Base-by-base conservation (phyloP, 2,888 invertebrate species). In the Clepsis dumicolana region DNA sequence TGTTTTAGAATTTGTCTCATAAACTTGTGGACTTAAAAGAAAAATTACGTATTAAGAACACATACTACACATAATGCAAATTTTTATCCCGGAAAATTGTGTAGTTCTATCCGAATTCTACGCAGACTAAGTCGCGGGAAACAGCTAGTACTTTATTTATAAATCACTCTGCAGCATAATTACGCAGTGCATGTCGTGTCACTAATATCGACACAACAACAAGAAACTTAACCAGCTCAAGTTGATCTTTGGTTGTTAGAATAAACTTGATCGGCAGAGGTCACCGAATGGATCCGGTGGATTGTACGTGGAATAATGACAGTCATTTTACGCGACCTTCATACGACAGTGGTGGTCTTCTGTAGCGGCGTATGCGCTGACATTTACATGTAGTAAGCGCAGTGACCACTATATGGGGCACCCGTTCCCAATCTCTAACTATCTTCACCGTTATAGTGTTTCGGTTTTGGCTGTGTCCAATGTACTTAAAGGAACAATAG, bases 301-400 rank as follows among this genome's bases (percentile, higher is more conserved):
- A 64, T 52, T 78, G 79, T 80, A 21, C 70, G 70, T 65, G 74
- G 72, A 70, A 75, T 87, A 89, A 89, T 88, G 78, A 76, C 79
- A 66, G 86, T 81, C 79, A 89, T 90, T n/a, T n/a, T 86, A 89
- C 70, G 77, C 75, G 88, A 77, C 89, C 89, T 89, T 87, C 84
- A 71, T 65, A 73, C 74, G 41, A 53, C 72, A 64, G 73, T 69
- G 69, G 29, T 50, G 64, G 29, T 68, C 24, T 52, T 52, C 52
- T 56, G 38, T 18, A 12, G 14, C 41, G 27, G 29, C 50, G 50
- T 24, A 54, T 7, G n/a, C 35, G 24, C 18, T 48, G 48, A 21
- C 10, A 7, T 44, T 44, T 18, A 48, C 48, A 21, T 48, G 38
- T 38, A n/a, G 38, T 4, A 38, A n/a, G n/a, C n/a, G n/a, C 10